Evolutionary conservation across 2,888 invertebrate genomes (phyloP).

Genomic region (Drosophila percnosoma): DNA sequence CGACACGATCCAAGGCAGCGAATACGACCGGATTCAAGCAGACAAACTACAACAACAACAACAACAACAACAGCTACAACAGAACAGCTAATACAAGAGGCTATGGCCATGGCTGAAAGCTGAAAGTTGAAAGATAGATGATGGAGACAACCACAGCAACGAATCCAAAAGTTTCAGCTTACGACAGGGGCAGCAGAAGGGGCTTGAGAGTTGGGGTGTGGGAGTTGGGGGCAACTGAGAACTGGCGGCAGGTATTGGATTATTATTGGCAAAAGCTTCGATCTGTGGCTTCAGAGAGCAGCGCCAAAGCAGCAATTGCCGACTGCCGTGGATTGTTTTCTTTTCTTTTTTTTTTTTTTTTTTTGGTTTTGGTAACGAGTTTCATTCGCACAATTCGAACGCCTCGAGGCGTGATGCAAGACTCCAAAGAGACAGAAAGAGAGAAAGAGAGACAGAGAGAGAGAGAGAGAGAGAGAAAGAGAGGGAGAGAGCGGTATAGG

Average conservation of each 20-base stretch:
- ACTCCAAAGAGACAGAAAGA: conserved; percentile 4
- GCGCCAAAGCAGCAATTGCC: conserved; percentile 15
- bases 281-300: conserved; percentile 24
- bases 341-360: neutral
- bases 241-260: conserved; percentile 40
- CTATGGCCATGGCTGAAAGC: conserved; percentile 39
- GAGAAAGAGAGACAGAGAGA: neutral
- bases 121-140: conserved; percentile 43
- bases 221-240: conserved; percentile 7
- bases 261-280: conserved; percentile 58
- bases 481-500: neutral
- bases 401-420: conserved; percentile 44
- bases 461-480: neutral
- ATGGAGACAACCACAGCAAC: conserved; percentile 51
- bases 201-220: neutral
- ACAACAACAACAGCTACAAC: conserved; percentile 4
- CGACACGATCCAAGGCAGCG: conserved; percentile 51
- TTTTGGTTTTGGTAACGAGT: conserved; percentile 66
- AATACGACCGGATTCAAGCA: conserved; percentile 67
- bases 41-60: conserved; percentile 27
- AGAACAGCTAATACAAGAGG: conserved; percentile 35
- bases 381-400: conserved; percentile 74
- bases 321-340: conserved; percentile 16
- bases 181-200: conserved; percentile 31
- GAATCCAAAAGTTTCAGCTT: conserved; percentile 56